Evolutionary conservation across 2,113 vertebrate species (phyloP).

Genomic region (Xenus cinereus): DNA sequence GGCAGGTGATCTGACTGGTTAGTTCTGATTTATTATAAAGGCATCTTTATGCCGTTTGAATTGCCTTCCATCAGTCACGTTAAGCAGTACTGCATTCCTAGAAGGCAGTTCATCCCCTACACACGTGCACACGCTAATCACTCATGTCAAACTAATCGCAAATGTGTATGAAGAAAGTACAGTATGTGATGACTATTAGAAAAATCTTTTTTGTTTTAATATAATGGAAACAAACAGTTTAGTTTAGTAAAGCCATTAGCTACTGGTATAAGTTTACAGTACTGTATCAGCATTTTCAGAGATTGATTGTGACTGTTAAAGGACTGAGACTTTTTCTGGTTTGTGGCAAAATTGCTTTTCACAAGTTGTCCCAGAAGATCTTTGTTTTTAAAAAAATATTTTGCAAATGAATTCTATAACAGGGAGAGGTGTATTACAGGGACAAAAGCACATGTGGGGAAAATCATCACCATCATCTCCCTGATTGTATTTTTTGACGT

Average conservation of each 20-base stretch:
- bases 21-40: slow-evolving; percentile 41
- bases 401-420: not conserved
- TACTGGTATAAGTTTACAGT: not conserved
- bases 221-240: not conserved
- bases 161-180: not conserved
- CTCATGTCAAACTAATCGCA: not conserved
- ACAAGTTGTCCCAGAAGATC: not conserved
- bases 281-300: not conserved
- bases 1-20: slow-evolving; percentile 23
- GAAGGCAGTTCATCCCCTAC: not conserved
- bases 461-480: not conserved
- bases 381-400: not conserved
- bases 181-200: not conserved
- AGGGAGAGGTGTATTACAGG: not conserved
- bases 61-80: not conserved
- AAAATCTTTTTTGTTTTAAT: not conserved
- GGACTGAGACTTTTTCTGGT: not conserved
- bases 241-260: not conserved
- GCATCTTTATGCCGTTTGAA: slow-evolving; percentile 21
- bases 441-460: not conserved
- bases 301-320: not conserved
- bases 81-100: not conserved
- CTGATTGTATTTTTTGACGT: not conserved
- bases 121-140: not conserved
- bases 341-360: not conserved